These are phyloP conservation scores for Troides aeacus DNA, from an alignment of 2,888 invertebrate genomes.

Conservation along the genomic window DNA sequence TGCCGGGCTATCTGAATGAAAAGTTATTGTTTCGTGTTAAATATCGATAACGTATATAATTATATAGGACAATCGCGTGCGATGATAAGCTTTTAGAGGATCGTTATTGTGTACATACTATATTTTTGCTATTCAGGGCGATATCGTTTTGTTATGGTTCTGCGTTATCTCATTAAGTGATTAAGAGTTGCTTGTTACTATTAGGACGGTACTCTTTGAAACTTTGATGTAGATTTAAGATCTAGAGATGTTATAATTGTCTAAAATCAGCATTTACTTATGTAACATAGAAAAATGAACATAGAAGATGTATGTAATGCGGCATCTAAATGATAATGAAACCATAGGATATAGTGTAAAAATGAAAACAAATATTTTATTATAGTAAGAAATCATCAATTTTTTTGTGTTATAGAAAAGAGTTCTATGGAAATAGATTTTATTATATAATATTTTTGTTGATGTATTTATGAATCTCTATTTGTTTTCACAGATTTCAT, in stretches of 20 bases:
- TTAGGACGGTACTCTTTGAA: no score
- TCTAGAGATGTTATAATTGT: no score
- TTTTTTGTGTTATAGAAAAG: not conserved
- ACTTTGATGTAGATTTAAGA: no score
- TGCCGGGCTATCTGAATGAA: constrained; percentile 36
- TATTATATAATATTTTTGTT: no score
- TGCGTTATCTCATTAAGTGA: no score
- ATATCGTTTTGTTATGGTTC: not conserved
- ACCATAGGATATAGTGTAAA: not conserved
- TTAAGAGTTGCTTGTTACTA: no score
- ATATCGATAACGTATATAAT: constrained; percentile 33
- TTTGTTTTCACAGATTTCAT: constrained; percentile 77
- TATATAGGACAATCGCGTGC: constrained; percentile 36
- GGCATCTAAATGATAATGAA: not conserved
- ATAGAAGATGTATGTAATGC: not conserved
- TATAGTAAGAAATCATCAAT: not conserved
- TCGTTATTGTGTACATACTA: not conserved
- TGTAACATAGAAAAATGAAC: no score
- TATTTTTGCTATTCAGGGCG: not conserved
- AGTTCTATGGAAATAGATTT: no score
- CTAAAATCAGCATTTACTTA: no score
- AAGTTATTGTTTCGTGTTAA: constrained; percentile 33
- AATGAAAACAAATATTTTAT: not conserved
- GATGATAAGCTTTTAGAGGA: constrained; percentile 34
- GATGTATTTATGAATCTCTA: not conserved